Evolutionary conservation across 2,113 vertebrate genomes (phyloP), one percentile per base, ranked within the genome.

Genomic region (Eurypyga helias): DNA sequence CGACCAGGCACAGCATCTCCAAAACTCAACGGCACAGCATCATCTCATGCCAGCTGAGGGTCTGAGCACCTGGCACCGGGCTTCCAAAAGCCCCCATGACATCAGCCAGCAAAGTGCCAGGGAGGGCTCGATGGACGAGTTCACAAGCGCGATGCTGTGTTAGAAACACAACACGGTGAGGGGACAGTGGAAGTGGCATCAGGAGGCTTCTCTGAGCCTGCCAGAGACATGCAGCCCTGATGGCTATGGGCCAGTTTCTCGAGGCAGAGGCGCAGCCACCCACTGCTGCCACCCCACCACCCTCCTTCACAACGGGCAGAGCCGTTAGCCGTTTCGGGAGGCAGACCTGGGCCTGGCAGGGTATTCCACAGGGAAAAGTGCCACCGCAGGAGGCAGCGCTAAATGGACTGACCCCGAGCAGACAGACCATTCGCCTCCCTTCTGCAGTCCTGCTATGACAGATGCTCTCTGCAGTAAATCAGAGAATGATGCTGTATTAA

Each of bases 221-320:
- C 52, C 64, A 21, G 41, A 57, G n/a, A n/a, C 3, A 1, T 0
- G 3, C 24, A 78, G 10, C 61, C 5, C 2, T 3, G 7, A 46
- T 17, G 46, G 23, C 54, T 61, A 6, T 4, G 3, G 54, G 51
- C n/a, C 36, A 52, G 4, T 33, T 49, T 55, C 66, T 24, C 21
- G 15, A 0, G 6, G 29, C 49, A 19, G 38, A 72, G 34, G 65
- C 31, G 64, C 5, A 1, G 34, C 29, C 38, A 45, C 15, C 5
- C 6, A 26, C 17, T 11, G 7, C 38, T 18, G 48, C 46, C 6
- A 7, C 34, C 29, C 23, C 7, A 2, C 24, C 65, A 57, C 6
- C 51, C 4, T 89, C 58, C 75, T 76, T 66, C 1, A 2, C 17
- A 21, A 45, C 0, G 7, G 45, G 25, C 46, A 54, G 41, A 72